Percentiles rank a stretch among this genome's conserved stretches.
Conservation (phyloP, 2,797 vertebrate genomes). For the Anas georgica region DNA sequence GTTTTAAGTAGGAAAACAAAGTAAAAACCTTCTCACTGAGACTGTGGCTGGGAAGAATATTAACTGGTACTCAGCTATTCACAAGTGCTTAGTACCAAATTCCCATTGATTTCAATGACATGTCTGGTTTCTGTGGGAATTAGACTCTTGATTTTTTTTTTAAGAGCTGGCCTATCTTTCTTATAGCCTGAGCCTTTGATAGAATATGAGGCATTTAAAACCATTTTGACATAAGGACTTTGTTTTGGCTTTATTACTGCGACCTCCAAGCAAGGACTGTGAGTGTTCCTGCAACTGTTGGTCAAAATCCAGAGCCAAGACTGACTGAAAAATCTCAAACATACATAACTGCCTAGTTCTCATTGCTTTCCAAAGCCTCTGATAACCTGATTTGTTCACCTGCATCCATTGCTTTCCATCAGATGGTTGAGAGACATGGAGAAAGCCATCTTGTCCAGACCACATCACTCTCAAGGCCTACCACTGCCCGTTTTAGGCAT, state of each 20-base stretch:
- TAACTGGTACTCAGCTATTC: not conserved
- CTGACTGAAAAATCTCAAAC: rapidly evolving
- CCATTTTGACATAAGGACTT: not conserved
- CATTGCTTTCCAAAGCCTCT: not conserved
- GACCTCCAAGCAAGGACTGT: not conserved
- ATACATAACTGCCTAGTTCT: not conserved
- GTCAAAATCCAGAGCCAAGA: not conserved
- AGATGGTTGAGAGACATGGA: not conserved
- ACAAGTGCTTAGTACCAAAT: not conserved
- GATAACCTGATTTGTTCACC: not conserved
- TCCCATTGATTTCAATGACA: not conserved
- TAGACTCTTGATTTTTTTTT: not conserved
- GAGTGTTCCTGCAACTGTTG: not conserved
- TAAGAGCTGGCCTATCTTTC: not conserved
- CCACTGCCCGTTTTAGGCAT: not conserved
- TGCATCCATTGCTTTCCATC: not conserved
- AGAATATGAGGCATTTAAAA: not conserved
- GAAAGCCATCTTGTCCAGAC: not conserved
- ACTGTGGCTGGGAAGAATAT: not conserved
- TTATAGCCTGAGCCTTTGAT: not conserved
- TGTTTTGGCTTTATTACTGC: not conserved
- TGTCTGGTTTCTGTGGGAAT: not conserved
- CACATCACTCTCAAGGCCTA: not conserved
- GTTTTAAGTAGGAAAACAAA: not conserved
- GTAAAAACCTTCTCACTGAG: not conserved